Percentiles rank a stretch among this genome's conserved stretches.
These are phyloP conservation scores for Chalcis sispes DNA, from an alignment of 2,888 invertebrate species.

Conservation along the genomic window DNA sequence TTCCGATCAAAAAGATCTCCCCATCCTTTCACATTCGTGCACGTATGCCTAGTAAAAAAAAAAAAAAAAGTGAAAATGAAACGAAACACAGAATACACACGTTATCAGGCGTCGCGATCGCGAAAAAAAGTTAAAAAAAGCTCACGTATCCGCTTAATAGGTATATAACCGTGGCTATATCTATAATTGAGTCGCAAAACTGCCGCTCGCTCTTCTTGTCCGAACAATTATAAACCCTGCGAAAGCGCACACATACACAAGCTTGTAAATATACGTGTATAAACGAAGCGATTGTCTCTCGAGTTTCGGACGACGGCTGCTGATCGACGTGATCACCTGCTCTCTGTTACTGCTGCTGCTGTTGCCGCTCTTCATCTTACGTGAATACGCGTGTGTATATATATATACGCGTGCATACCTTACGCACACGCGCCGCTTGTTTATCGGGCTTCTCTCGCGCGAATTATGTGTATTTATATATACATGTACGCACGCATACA, in stretches of 20 bases:
- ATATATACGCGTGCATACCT: no score
- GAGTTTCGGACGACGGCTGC: constrained; percentile 48
- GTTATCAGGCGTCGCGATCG: no score
- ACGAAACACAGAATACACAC: no score
- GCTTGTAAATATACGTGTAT: background rate
- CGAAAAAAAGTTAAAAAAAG: no score
- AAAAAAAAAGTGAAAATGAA: no score
- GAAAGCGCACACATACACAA: constrained; percentile 19
- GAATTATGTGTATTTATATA: background rate
- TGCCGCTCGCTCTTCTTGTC: constrained; percentile 13
- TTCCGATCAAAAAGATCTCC: no score
- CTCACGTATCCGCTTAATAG: no score
- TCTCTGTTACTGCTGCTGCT: constrained; percentile 14
- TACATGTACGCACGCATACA: background rate
- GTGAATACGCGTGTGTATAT: no score
- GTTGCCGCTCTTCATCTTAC: constrained; percentile 36
- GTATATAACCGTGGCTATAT: constrained; percentile 7
- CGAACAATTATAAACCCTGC: constrained; percentile 35
- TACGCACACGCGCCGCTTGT: no score
- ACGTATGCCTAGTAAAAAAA: no score
- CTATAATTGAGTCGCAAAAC: constrained; percentile 37
- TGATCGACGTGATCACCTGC: constrained; percentile 40
- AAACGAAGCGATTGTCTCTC: constrained; percentile 21
- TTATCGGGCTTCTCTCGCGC: constrained; percentile 44
- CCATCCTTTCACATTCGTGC: no score